phyloP scores from a whole-genome alignment of 2,888 invertebrate species.

The Mythimna pallens region DNA sequence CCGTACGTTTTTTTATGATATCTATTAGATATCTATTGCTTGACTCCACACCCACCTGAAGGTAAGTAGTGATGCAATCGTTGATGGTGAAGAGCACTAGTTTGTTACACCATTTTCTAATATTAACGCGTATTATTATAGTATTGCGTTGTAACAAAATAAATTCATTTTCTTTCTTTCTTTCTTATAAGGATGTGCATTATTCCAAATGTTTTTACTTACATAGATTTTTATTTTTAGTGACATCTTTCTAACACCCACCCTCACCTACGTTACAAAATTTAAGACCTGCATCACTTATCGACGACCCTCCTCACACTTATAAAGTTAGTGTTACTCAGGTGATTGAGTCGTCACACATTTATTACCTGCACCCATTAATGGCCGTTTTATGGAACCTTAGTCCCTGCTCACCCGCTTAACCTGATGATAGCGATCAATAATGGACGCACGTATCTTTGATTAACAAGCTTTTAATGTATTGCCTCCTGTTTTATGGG shows the following conservation, averaged over 20 bases:
- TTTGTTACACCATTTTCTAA: too few species aligned
- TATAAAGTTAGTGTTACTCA: slow-evolving; percentile 62
- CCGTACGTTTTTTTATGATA: too few species aligned
- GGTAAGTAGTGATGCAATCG: too few species aligned
- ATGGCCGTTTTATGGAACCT: slow-evolving; percentile 69
- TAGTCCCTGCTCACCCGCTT: slow-evolving; percentile 37
- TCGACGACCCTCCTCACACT: slow-evolving; percentile 38
- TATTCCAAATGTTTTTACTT: too few species aligned
- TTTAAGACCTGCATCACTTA: slow-evolving; percentile 37
- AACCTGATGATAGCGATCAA: slow-evolving; percentile 55
- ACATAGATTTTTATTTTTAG: background rate
- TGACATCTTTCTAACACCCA: background rate
- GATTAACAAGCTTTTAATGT: slow-evolving; percentile 56
- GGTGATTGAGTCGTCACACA: slow-evolving; percentile 63
- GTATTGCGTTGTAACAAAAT: too few species aligned
- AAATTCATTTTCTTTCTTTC: too few species aligned
- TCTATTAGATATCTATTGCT: too few species aligned
- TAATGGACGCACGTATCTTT: slow-evolving; percentile 62
- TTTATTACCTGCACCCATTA: slow-evolving; percentile 73
- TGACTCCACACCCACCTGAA: too few species aligned
- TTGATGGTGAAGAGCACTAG: too few species aligned
- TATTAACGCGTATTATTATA: too few species aligned
- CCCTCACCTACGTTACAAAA: too few species aligned
- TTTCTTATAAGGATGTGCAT: too few species aligned
- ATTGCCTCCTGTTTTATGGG: slow-evolving; percentile 54